Evolutionary conservation across 1,140 invertebrate genomes (phyloP).

Genomic region (Calliphora vicina): DNA sequence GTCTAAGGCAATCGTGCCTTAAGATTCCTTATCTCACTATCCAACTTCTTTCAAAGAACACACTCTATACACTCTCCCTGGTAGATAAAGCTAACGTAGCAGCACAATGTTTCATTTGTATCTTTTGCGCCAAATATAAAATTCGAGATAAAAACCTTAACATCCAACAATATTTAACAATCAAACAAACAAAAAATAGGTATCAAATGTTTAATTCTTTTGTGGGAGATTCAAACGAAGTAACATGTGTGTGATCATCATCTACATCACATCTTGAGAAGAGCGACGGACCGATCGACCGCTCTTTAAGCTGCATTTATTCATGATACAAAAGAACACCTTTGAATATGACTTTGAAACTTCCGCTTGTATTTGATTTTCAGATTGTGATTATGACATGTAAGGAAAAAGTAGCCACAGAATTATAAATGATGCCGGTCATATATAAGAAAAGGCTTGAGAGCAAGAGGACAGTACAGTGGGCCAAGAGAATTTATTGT

Average conservation of each 20-base stretch:
- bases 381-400: slow-evolving; percentile 4
- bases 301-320: neutral
- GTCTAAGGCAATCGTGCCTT: slow-evolving; percentile 19
- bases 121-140: neutral
- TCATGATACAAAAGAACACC: neutral
- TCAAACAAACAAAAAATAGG: neutral
- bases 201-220: slow-evolving; percentile 2
- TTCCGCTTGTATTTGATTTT: slow-evolving; percentile 31
- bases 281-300: too few species aligned
- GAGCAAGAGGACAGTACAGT: too few species aligned
- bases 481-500: too few species aligned
- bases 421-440: slow-evolving; percentile 8
- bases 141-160: neutral
- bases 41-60: neutral
- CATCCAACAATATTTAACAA: too few species aligned
- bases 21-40: slow-evolving; percentile 33
- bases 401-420: neutral
- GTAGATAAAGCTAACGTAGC: neutral
- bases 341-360: slow-evolving; percentile 11
- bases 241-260: slow-evolving; percentile 20
- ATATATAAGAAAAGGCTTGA: too few species aligned
- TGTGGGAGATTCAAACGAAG: neutral
- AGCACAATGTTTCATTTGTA: neutral
- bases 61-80: neutral
- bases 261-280: too few species aligned